Evolutionary conservation across 1,140 invertebrate species (phyloP).

Genomic region (Neuroterus valhalla): DNA sequence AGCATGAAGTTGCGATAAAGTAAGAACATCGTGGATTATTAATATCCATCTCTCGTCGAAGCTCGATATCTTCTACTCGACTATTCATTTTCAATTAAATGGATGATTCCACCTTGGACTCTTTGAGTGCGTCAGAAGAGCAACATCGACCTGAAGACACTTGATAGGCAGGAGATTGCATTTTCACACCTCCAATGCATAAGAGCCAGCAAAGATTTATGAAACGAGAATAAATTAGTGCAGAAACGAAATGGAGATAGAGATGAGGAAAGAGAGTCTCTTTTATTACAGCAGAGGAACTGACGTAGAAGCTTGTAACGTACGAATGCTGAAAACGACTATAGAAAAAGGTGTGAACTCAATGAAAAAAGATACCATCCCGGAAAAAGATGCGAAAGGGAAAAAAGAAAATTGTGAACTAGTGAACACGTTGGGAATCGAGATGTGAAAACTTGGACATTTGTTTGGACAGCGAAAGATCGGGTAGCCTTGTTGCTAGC

Average conservation of each 20-base stretch:
- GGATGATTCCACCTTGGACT: slow-evolving; percentile 48
- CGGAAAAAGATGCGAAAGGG: slow-evolving; percentile 3
- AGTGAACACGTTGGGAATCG: background rate
- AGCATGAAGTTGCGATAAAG: slow-evolving; percentile 44
- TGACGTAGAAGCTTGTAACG: slow-evolving; percentile 2
- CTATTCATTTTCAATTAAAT: slow-evolving; percentile 56
- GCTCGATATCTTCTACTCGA: slow-evolving; percentile 47
- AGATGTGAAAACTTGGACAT: slow-evolving; percentile 27
- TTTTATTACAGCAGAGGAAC: background rate
- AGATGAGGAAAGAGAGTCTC: background rate
- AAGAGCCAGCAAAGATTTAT: background rate
- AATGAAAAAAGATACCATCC: slow-evolving; percentile 2
- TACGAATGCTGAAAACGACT: slow-evolving; percentile 1
- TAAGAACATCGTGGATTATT: slow-evolving; percentile 39
- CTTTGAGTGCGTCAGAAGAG: slow-evolving; percentile 38
- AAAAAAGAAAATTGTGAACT: background rate
- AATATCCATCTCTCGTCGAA: slow-evolving; percentile 41
- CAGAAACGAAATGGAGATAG: background rate
- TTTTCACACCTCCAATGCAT: slow-evolving; percentile 43
- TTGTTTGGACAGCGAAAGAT: slow-evolving; percentile 10
- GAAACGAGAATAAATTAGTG: background rate
- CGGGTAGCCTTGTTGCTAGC: slow-evolving; percentile 34
- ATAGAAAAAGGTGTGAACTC: background rate
- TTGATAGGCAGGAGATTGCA: slow-evolving; percentile 41
- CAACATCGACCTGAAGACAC: slow-evolving; percentile 42